These are phyloP conservation scores for Cricetomys ansorgei DNA, from an alignment of 2,113 vertebrate species.

Conservation along the genomic window DNA sequence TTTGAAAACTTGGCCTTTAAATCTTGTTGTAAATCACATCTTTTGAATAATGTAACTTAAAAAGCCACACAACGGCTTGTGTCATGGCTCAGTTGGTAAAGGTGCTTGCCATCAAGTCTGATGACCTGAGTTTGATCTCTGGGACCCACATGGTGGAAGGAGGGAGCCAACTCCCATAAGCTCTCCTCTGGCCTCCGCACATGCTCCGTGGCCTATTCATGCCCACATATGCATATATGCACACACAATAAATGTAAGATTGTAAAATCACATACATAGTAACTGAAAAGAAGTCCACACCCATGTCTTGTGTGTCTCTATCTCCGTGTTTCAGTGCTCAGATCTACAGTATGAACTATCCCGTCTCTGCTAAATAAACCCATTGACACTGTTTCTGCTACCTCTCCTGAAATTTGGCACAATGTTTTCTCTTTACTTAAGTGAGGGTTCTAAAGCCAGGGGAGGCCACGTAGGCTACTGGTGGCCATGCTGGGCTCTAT, in stretches of 20 bases:
- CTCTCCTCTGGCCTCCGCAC: neutral
- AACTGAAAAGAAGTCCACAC: neutral
- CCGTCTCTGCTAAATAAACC: neutral
- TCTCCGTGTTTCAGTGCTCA: neutral
- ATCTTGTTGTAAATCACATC: neutral
- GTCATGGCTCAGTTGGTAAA: neutral
- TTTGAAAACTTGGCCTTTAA: neutral
- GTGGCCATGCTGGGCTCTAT: neutral
- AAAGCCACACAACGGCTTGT: neutral
- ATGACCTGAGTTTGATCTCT: neutral
- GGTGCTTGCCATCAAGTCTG: too few species aligned
- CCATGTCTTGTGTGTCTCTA: neutral
- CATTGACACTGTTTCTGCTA: neutral
- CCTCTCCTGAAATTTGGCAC: too few species aligned
- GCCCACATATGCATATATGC: fast-evolving
- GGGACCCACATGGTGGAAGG: neutral
- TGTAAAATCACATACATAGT: neutral
- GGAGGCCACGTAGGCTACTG: too few species aligned
- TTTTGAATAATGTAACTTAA: neutral
- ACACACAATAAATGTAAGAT: neutral
- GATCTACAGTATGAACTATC: neutral
- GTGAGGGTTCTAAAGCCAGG: neutral
- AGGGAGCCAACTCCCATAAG: neutral
- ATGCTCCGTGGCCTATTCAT: neutral
- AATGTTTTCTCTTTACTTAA: neutral